These are phyloP conservation scores for Sepiola atlantica DNA, from an alignment of 2,888 invertebrate genomes.

Conservation along the genomic window DNA sequence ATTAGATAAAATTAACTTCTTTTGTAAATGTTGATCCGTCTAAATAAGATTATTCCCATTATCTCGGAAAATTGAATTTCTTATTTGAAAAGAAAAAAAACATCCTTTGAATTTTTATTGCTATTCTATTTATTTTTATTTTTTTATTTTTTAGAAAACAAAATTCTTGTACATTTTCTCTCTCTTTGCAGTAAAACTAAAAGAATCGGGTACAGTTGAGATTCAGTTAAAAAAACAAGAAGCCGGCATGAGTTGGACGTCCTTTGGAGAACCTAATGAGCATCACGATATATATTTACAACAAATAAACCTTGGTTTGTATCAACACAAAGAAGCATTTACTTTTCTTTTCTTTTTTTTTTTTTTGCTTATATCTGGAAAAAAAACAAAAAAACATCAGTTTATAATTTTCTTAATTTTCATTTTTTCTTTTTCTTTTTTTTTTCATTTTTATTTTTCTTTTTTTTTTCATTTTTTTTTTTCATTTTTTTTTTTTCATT, in stretches of 20 bases:
- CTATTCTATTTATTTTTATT: too few relatives aligned
- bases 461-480: too few relatives aligned
- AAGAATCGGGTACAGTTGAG: slow-evolving; percentile 69
- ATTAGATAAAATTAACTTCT: too few relatives aligned
- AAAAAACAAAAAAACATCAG: too few relatives aligned
- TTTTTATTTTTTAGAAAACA: too few relatives aligned
- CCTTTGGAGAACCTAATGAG: slow-evolving; percentile 59
- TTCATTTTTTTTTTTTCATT: too few relatives aligned
- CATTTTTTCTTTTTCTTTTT: not conserved
- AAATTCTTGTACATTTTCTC: not conserved
- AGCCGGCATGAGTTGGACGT: slow-evolving; percentile 61
- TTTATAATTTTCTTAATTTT: not conserved
- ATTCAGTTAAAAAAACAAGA: slow-evolving; percentile 63
- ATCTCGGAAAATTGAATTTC: too few relatives aligned
- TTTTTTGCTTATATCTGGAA: not conserved
- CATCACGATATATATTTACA: slow-evolving; percentile 58
- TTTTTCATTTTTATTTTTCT: not conserved
- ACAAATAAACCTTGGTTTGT: slow-evolving; percentile 59
- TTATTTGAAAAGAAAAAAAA: too few relatives aligned
- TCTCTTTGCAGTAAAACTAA: slow-evolving; percentile 59
- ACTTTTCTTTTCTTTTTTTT: not conserved
- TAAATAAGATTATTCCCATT: too few relatives aligned
- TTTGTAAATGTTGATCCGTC: too few relatives aligned
- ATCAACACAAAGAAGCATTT: not conserved
- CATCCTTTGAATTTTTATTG: too few relatives aligned